Conservation (phyloP, 2,797 vertebrate genomes). For the Gymnoscopelus braueri region DNA sequence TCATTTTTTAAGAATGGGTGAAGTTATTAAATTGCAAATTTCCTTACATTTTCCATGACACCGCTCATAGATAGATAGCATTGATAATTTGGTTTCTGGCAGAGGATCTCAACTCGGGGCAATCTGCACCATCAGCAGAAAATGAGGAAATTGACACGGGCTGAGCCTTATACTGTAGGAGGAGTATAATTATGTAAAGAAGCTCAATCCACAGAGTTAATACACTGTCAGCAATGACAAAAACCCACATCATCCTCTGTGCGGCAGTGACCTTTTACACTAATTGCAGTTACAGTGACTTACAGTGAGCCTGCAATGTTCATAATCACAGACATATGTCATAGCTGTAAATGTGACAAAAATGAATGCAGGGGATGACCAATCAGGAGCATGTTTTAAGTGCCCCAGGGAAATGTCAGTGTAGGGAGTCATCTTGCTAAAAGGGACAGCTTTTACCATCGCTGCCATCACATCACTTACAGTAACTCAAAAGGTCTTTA, state of each 20-base stretch:
- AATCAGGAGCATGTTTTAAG: slow-evolving; percentile 53
- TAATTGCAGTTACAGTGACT: slow-evolving; percentile 74
- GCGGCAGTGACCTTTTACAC: slow-evolving; percentile 65
- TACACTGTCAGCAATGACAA: slow-evolving; percentile 46
- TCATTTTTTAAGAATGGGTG: slow-evolving; percentile 9
- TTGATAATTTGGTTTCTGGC: slow-evolving; percentile 48
- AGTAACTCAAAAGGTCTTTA: slow-evolving; percentile 55
- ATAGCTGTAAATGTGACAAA: slow-evolving; percentile 66
- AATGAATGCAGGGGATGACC: slow-evolving; percentile 53
- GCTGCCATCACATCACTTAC: slow-evolving; percentile 19
- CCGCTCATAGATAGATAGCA: slow-evolving; percentile 20
- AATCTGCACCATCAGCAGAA: slow-evolving; percentile 58
- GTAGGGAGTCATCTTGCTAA: slow-evolving; percentile 69
- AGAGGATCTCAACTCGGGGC: slow-evolving; percentile 25
- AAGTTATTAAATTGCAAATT: slow-evolving; percentile 13
- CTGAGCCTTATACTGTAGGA: background rate
- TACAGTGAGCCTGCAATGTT: slow-evolving; percentile 55
- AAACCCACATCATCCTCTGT: slow-evolving; percentile 42
- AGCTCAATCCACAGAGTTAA: slow-evolving; percentile 39
- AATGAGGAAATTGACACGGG: slow-evolving; percentile 32
- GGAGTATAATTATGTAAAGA: slow-evolving; percentile 46
- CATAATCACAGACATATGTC: slow-evolving; percentile 62
- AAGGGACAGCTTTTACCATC: slow-evolving; percentile 37
- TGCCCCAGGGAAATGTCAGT: slow-evolving; percentile 62
- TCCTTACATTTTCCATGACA: slow-evolving; percentile 14